phyloP scores from a whole-genome alignment of 2,113 vertebrate species.

The Corvus moneduloides region DNA sequence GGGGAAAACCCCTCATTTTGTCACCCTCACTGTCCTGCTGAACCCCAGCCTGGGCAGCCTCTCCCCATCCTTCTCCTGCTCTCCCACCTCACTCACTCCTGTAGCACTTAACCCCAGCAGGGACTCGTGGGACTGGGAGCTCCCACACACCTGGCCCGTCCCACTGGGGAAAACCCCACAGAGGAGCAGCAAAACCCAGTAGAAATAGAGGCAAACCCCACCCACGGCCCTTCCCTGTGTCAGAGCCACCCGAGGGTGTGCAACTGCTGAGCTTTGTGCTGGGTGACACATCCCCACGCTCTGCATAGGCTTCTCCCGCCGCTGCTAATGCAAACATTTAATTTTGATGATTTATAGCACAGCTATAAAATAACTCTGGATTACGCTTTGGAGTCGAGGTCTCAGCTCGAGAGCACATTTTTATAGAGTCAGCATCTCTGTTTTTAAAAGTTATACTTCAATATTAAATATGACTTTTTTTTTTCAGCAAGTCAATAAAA shows the following conservation, averaged over 20 bases:
- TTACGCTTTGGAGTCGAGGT: conserved; percentile 59
- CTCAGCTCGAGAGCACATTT: conserved; percentile 53
- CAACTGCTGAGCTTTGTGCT: neutral
- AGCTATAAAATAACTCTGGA: conserved; percentile 36
- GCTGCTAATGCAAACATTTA: conserved; percentile 52
- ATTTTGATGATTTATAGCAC: conserved; percentile 65
- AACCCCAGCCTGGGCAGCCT: neutral
- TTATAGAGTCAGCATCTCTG: conserved; percentile 63
- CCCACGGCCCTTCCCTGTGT: accelerated
- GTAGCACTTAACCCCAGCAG: neutral
- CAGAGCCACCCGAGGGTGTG: neutral
- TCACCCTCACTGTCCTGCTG: neutral
- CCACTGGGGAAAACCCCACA: neutral
- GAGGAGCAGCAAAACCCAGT: accelerated
- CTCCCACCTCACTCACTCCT: neutral
- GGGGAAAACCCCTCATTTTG: neutral
- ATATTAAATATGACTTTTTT: conserved; percentile 48
- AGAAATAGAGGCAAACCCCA: accelerated
- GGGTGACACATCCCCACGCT: neutral
- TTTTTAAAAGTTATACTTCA: conserved; percentile 58
- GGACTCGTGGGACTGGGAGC: accelerated
- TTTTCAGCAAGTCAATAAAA: conserved; percentile 37
- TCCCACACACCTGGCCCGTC: accelerated
- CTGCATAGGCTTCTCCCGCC: neutral
- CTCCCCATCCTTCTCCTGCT: neutral